phyloP scores from a whole-genome alignment of 23 tunicate species.

The Styela plicata region DNA sequence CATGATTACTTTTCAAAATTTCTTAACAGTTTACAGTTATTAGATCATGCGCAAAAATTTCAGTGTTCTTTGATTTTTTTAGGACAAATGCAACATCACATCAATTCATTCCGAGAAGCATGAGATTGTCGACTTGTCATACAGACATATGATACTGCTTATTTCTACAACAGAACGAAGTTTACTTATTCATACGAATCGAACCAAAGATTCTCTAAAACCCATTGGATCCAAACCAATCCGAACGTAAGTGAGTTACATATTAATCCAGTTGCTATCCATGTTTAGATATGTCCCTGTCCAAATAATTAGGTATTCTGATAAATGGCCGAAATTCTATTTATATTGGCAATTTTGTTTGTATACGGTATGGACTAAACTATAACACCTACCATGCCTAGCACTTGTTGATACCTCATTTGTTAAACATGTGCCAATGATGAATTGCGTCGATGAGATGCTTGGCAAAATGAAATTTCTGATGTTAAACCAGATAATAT shows the following conservation, averaged over 20 bases:
- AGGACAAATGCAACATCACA: constrained; percentile 32
- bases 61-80: neutral
- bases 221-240: constrained; percentile 38
- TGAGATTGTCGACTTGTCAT: constrained; percentile 31
- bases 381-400: neutral
- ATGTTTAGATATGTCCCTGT: no score
- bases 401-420: no score
- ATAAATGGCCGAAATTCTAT: no score
- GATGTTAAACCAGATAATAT: no score
- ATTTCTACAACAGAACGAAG: constrained; percentile 40
- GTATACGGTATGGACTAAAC: neutral
- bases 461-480: no score
- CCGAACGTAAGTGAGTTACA: constrained; percentile 32
- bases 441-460: no score
- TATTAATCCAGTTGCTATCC: no score
- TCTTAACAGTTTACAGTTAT: no score
- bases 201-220: neutral
- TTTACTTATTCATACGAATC: neutral
- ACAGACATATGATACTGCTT: constrained; percentile 36
- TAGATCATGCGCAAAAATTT: no score
- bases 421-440: no score
- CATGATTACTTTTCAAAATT: no score
- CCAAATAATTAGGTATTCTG: no score
- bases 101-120: constrained; percentile 9
- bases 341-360: neutral